Evolutionary conservation across 2,113 vertebrate genomes (phyloP).

Genomic region (Phaethornis superciliosus): DNA sequence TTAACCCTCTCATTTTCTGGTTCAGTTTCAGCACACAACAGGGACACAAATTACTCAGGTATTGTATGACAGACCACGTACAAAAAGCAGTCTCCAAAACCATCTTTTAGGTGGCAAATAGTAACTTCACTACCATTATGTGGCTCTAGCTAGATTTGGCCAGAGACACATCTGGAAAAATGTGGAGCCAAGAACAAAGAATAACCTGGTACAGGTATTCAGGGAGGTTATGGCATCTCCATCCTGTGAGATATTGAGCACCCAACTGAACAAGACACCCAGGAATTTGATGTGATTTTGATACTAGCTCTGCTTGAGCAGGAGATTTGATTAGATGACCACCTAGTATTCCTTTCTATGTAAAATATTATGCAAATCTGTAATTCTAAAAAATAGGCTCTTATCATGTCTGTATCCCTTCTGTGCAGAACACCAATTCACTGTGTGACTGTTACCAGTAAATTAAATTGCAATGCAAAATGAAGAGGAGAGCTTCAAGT

Average conservation of each 20-base stretch:
- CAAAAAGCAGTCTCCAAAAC: not conserved
- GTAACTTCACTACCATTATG: not conserved
- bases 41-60: not conserved
- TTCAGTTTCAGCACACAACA: not conserved
- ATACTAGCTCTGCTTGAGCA: not conserved
- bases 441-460: not conserved
- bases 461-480: not conserved
- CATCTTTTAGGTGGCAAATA: not conserved
- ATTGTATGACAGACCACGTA: not conserved
- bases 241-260: not conserved
- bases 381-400: not conserved
- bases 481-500: not conserved
- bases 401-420: not conserved
- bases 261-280: not conserved
- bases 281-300: not conserved
- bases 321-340: not conserved
- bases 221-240: not conserved
- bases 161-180: not conserved
- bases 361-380: not conserved
- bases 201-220: not conserved
- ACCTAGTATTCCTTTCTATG: rapidly evolving
- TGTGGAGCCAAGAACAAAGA: not conserved
- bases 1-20: not conserved
- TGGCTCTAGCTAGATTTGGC: not conserved
- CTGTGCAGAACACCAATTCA: not conserved